Base-by-base conservation (phyloP, 2,113 vertebrate species). In the Plectropomus leopardus region DNA sequence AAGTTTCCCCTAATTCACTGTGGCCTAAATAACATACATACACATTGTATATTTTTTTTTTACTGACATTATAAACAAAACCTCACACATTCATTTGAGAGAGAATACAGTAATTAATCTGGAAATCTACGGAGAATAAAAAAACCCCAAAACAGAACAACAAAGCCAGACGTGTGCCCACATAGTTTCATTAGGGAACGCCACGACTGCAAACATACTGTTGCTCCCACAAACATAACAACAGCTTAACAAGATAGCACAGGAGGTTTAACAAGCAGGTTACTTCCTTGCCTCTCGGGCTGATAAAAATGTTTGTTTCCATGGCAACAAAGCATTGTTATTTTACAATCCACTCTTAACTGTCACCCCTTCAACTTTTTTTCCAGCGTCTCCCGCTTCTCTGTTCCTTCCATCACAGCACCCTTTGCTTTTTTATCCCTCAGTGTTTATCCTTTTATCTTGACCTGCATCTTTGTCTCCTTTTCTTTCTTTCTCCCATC, bases 371-470 rank as follows among this genome's bases (percentile, higher is more conserved):
- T 86, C 82, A 84, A 88, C 88, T 85, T 89, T 89, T 89, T 89
- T 88, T 84, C 78, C 61, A 69, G 45, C 19, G 0, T 70, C 77
- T 82, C 67, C 50, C n/a, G 7, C 88, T 87, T 79, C 83, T 77
- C 70, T 72, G 70, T 88, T 86, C 23, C 58, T 71, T 82, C 75
- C 80, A 73, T 80, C 67, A 59, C 75, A 72, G 72, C 83, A 71
- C 64, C 78, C 23, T 28, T 58, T 50, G 19, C 48, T 53, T 83
- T 77, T 76, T 64, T 7, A 72, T 88, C 87, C 82, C 77, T 14
- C 42, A 1, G 78, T 86, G 83, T 92, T 91, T 84, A 91, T 91
- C 83, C 89, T 92, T 92, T 92, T 86, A 93, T 92, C 92, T 89
- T 91, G 84, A 93, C 90, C 90, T 80, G 80, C 82, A 89, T 90